Percentiles rank a stretch among this genome's conserved stretches.
phyloP scores from a whole-genome alignment of 2,113 vertebrate genomes.

The Centropus unirufus region DNA sequence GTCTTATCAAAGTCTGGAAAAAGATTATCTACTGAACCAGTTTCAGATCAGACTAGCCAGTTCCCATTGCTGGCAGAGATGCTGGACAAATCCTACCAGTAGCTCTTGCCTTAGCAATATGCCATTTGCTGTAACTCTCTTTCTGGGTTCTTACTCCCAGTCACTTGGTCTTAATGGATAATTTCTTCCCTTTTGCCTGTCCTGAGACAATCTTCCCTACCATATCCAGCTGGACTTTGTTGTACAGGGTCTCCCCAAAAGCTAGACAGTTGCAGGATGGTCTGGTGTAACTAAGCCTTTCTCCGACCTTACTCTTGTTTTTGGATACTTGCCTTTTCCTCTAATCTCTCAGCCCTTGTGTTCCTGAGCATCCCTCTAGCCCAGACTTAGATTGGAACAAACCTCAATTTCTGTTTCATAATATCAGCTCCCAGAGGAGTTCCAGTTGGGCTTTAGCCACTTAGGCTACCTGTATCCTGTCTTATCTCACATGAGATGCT shows the following conservation, averaged over 20 bases:
- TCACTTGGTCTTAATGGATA: accelerated
- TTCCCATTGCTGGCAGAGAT: neutral
- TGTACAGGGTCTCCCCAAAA: neutral
- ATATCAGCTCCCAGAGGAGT: neutral
- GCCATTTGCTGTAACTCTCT: neutral
- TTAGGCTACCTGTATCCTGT: neutral
- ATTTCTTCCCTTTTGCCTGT: neutral
- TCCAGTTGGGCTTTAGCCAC: neutral
- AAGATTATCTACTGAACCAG: neutral
- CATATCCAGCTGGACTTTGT: neutral
- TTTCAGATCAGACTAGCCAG: neutral
- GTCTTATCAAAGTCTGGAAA: neutral
- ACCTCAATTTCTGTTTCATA: neutral
- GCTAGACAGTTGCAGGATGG: neutral
- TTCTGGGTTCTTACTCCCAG: neutral
- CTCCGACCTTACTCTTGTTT: neutral
- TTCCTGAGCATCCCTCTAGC: neutral
- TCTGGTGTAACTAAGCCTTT: neutral
- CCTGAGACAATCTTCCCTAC: neutral
- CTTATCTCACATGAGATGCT: neutral
- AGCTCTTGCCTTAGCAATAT: neutral
- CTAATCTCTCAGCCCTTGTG: neutral
- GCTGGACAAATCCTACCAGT: neutral
- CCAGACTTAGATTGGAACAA: neutral
- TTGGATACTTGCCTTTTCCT: neutral